Evolutionary conservation across 2,113 vertebrate genomes (phyloP).

Genomic region (Cichladusa arquata): DNA sequence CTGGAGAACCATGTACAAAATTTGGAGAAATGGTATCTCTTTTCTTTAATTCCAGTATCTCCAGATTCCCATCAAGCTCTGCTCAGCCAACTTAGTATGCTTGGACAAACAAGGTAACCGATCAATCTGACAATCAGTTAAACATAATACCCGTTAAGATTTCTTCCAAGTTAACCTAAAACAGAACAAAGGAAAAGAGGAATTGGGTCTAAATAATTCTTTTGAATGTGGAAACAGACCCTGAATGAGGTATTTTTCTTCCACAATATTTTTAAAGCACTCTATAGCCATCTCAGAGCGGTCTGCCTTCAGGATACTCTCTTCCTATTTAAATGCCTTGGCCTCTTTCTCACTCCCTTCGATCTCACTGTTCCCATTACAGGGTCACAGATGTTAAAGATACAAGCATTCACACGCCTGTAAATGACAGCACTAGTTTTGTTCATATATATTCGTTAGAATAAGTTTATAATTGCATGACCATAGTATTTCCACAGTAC

Average conservation of each 20-base stretch:
- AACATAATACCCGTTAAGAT: neutral
- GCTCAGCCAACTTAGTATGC: neutral
- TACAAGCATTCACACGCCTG: neutral
- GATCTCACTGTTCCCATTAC: neutral
- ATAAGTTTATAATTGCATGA: neutral
- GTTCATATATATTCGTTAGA: neutral
- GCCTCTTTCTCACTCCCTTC: neutral
- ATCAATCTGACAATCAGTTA: neutral
- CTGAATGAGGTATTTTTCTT: neutral
- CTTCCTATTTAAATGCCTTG: neutral
- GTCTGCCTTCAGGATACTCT: neutral
- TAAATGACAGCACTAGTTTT: neutral
- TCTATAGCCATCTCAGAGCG: neutral
- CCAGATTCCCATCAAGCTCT: neutral
- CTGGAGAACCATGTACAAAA: neutral
- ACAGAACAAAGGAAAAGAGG: neutral
- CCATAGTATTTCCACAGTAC: neutral
- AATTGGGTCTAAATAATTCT: neutral
- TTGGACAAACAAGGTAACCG: neutral
- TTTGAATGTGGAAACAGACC: neutral
- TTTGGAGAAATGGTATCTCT: neutral
- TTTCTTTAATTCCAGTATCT: neutral
- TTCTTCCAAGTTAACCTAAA: neutral
- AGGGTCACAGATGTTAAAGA: neutral
- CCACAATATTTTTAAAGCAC: neutral